These are phyloP conservation scores for Junonia oenone DNA, from an alignment of 2,888 invertebrate genomes.

Conservation along the genomic window DNA sequence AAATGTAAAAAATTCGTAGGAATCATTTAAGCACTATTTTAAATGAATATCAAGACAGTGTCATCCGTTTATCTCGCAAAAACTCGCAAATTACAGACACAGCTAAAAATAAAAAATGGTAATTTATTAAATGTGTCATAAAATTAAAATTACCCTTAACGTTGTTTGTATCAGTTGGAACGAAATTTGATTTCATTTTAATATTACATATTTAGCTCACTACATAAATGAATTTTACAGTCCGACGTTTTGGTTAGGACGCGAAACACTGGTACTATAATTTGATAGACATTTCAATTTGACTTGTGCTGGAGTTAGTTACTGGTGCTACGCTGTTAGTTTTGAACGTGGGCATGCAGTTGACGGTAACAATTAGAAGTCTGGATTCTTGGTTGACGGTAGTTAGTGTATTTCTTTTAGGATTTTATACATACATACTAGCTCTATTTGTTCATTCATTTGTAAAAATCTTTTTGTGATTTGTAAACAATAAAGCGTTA, in stretches of 20 bases:
- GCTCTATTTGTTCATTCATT: too few relatives aligned
- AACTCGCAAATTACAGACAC: too few relatives aligned
- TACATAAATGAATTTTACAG: conserved; percentile 20
- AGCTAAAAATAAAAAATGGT: too few relatives aligned
- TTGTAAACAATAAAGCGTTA: too few relatives aligned
- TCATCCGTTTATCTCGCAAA: too few relatives aligned
- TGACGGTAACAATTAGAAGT: conserved; percentile 22
- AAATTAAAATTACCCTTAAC: too few relatives aligned
- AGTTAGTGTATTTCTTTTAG: too few relatives aligned
- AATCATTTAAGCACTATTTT: neutral
- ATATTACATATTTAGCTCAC: conserved; percentile 13
- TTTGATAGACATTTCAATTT: conserved; percentile 66
- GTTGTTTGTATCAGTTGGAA: neutral
- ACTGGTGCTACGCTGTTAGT: conserved; percentile 15
- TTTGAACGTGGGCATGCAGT: conserved; percentile 18
- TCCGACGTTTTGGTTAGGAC: conserved; percentile 17
- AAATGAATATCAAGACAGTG: too few relatives aligned
- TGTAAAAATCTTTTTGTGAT: too few relatives aligned
- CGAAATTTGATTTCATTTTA: conserved; percentile 15
- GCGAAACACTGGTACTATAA: conserved; percentile 31
- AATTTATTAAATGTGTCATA: too few relatives aligned
- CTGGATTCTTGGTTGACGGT: neutral
- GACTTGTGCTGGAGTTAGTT: conserved; percentile 44
- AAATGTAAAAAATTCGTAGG: too few relatives aligned
- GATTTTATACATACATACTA: too few relatives aligned